Percentiles rank a stretch among this genome's conserved stretches.
Conservation (phyloP, 2,888 invertebrate species). For the Stictocephala bisonia region DNA sequence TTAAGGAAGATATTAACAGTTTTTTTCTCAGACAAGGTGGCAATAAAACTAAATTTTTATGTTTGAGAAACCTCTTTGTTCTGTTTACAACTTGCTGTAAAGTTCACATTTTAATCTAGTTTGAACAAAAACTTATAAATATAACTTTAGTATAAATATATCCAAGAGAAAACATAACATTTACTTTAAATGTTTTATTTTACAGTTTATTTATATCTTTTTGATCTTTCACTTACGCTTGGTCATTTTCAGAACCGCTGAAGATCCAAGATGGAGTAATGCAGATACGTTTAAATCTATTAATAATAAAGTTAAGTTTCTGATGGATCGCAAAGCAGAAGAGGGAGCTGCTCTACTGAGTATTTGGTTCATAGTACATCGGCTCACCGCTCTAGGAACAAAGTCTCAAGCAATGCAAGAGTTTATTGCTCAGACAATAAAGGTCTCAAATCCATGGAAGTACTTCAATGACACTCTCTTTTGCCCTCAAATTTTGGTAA, state of each 20-base stretch:
- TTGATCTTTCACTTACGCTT: too few species aligned
- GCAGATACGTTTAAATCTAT: constrained; percentile 10
- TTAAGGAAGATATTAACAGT: too few species aligned
- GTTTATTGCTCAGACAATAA: constrained; percentile 30
- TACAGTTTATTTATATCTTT: too few species aligned
- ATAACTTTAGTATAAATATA: too few species aligned
- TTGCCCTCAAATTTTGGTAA: constrained; percentile 16
- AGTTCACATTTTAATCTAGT: too few species aligned
- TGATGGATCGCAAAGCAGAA: constrained; percentile 11
- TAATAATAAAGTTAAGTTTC: constrained; percentile 27
- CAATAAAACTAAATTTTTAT: too few species aligned
- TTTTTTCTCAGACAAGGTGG: too few species aligned
- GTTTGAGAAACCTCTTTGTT: too few species aligned
- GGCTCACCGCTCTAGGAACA: constrained; percentile 28
- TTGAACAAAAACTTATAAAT: too few species aligned
- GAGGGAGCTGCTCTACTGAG: constrained; percentile 25
- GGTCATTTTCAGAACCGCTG: background rate
- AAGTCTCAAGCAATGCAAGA: background rate
- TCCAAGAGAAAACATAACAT: too few species aligned
- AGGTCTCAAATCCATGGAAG: constrained; percentile 19
- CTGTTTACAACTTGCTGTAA: too few species aligned
- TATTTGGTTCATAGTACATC: constrained; percentile 35
- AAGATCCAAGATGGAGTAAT: constrained; percentile 31
- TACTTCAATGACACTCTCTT: constrained; percentile 32
- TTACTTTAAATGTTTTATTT: too few species aligned